Evolutionary conservation across 2,113 vertebrate genomes (phyloP).

Genomic region (Psophia crepitans): DNA sequence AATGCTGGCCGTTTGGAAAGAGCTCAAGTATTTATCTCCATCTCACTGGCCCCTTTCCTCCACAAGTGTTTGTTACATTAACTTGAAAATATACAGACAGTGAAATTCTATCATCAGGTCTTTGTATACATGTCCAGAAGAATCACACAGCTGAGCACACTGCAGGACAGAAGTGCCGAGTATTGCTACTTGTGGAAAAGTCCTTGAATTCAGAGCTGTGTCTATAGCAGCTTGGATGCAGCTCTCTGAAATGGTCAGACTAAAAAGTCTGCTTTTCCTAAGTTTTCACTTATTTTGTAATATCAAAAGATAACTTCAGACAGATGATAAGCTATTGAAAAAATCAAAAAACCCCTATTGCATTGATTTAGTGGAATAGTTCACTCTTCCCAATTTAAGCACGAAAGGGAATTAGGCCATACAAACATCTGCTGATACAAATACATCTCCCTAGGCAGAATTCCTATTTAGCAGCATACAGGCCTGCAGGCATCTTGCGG

Average conservation of each 20-base stretch:
- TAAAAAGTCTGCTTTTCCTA: not conserved
- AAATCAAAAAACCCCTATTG: not conserved
- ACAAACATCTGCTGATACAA: not conserved
- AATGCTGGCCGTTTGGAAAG: not conserved
- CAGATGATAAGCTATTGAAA: not conserved
- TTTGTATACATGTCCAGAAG: not conserved
- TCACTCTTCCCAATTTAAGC: not conserved
- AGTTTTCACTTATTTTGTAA: not conserved
- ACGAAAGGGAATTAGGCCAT: not conserved
- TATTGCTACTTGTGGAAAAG: not conserved
- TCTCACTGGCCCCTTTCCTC: not conserved
- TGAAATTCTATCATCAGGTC: not conserved
- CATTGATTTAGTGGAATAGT: not conserved
- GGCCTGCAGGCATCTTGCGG: not conserved
- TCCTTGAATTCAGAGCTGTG: not conserved
- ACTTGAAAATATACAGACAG: not conserved
- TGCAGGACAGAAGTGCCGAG: not conserved
- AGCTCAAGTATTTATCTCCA: not conserved
- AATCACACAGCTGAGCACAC: not conserved
- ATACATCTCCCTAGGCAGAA: not conserved
- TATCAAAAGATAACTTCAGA: not conserved
- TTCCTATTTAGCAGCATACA: not conserved
- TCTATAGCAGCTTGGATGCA: not conserved
- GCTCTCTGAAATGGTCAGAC: not conserved
- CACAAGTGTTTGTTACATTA: slow-evolving; percentile 9